Evolutionary conservation across 2,113 vertebrate species (phyloP).

Genomic region (Hippoglossus stenolepis): DNA sequence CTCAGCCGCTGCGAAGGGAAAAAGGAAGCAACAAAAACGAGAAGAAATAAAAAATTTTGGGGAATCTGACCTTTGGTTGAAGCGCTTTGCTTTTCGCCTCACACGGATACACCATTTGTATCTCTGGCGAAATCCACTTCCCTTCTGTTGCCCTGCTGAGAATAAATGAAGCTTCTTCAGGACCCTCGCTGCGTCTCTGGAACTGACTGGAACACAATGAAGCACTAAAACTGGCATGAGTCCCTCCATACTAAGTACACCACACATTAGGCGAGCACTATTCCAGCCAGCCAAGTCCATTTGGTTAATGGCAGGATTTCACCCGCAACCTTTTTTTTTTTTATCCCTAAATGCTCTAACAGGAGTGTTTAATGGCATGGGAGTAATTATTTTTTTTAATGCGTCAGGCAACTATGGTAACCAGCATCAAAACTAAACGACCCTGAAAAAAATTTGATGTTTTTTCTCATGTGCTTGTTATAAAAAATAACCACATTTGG

Average conservation of each 20-base stretch:
- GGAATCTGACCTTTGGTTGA: conserved; percentile 65
- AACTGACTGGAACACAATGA: conserved; percentile 63
- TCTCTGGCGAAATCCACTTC: conserved; percentile 65
- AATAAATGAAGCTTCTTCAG: conserved; percentile 75
- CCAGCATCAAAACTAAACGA: neutral
- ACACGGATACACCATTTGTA: conserved; percentile 60
- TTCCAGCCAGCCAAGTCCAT: conserved; percentile 60
- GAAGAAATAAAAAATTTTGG: conserved; percentile 13
- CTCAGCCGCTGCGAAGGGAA: neutral
- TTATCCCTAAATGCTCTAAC: conserved; percentile 17
- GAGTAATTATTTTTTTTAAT: neutral
- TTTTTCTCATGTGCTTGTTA: no score
- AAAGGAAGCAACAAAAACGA: neutral
- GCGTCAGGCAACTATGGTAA: no score
- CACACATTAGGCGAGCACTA: conserved; percentile 50
- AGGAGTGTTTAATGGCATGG: conserved; percentile 5
- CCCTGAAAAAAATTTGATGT: neutral
- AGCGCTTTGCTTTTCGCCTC: conserved; percentile 54
- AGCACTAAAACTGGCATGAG: conserved; percentile 64
- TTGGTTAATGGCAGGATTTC: conserved; percentile 65
- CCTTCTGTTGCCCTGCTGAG: conserved; percentile 72
- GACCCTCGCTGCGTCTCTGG: conserved; percentile 73
- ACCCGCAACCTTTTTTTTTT: conserved; percentile 21
- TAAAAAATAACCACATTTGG: no score
- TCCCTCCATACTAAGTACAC: conserved; percentile 58